Base-by-base conservation (phyloP, 2,797 vertebrate species). In the Sternarchorhynchus goeldii region DNA sequence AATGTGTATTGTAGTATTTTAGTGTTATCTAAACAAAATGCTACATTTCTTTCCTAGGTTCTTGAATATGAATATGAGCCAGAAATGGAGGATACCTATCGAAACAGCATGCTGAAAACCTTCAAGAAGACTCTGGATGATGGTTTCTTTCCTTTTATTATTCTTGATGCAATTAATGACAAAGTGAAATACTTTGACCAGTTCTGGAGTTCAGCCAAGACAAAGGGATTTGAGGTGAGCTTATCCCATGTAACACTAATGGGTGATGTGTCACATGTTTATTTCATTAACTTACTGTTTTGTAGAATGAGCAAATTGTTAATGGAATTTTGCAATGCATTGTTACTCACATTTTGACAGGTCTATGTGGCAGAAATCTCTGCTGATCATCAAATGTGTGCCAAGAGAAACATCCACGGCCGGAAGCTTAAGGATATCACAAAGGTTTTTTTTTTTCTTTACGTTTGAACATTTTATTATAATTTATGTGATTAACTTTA, bases 201-300 rank as follows among this genome's bases (percentile, higher is more conserved):
- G 88, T 99, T 99, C 86, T 99, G 98, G 97, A 99, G 98, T 69
- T 95, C 98, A 79, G 97, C 97, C 56, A 99, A 99, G 92, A 99
- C 98, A 0, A 99, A 99, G 89, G 98, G 98, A 1, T 99, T 99
- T 90, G 97, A 99, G 96, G 98, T 98, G 90, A 89, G 86, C 63
- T 64, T 36, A 34, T 64, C 17, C 2, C 17, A 50, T 50, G 45
- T 14, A 50, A 50, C 45, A 50, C 45, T 50, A 3, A 12, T 12
- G 45, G 45, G 45, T 50, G 45, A 14, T 62, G 59, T 32, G 41
- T 18, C 17, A 56, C 0, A 16, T 53, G 6, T 20, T 6, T 17
- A 21, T 14, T 2, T 31, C 32, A 53, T 14, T n/a, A 18, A 73
- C 17, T 17, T 45, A 39, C 3, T 59, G 2, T 12, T 64, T n/a